Evolutionary conservation across 2,113 vertebrate species (phyloP).

Genomic region (Rattus norvegicus): DNA sequence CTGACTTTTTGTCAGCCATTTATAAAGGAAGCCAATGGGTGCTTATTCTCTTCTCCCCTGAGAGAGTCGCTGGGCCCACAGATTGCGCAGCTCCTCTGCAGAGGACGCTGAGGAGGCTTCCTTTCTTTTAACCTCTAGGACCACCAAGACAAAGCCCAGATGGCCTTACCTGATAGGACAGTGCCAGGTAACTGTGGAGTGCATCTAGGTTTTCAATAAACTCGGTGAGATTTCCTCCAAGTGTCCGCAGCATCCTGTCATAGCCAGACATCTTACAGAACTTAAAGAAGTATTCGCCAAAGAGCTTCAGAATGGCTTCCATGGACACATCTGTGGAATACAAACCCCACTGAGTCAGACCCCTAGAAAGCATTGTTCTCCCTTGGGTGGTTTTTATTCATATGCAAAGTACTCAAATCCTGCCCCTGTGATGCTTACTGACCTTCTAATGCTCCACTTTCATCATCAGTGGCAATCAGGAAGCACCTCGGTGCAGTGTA

Average conservation of each 20-base stretch:
- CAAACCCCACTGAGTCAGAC: neutral
- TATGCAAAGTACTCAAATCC: neutral
- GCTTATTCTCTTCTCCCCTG: neutral
- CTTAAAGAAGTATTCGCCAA: conserved; percentile 90
- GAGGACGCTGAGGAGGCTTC: fast-evolving
- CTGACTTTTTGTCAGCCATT: neutral
- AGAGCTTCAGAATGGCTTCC: conserved; percentile 89
- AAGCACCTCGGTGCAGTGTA: fast-evolving
- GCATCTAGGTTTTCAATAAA: conserved; percentile 92
- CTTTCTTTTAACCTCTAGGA: neutral
- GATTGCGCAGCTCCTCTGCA: neutral
- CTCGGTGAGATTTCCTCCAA: conserved; percentile 88
- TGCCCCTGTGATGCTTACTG: neutral
- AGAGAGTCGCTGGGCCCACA: neutral
- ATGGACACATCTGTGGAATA: conserved; percentile 83
- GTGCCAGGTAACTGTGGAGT: conserved; percentile 90
- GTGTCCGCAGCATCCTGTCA: conserved; percentile 89
- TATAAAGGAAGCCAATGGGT: neutral
- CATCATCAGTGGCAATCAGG: neutral
- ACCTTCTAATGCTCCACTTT: neutral
- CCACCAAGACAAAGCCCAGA: neutral
- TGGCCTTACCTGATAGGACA: conserved; percentile 89
- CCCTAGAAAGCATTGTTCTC: neutral
- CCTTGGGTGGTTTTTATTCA: fast-evolving
- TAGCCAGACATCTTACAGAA: conserved; percentile 92